Base-by-base conservation (phyloP, 1,140 invertebrate genomes). In the Drosophila oshimai region DNA sequence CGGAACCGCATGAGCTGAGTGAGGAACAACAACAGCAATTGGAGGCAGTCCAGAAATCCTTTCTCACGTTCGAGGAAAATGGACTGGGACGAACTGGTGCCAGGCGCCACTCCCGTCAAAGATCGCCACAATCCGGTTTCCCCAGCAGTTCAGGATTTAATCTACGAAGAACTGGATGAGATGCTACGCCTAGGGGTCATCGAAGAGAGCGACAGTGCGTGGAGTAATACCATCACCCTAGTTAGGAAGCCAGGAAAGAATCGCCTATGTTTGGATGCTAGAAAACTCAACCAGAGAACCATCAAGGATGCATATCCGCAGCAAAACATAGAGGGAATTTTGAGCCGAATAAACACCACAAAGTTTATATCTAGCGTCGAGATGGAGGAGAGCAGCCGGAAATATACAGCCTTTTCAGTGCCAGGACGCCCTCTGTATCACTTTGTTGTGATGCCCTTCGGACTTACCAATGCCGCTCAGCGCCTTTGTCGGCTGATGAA, bases 401-500 rank as follows among this genome's bases (percentile, higher is more conserved):
- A n/a, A 18, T 33, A 24, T 33, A 49, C 29, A 6, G 46, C 46
- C 7, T 41, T 53, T 28, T 20, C 34, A 10, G 42, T 34, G 3
- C 39, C 33, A 13, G 20, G n/a, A 18, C 37, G 22, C 5, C 22
- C 24, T 2, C 12, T 28, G 12, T 36, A 31, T 5, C 34, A 58
- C 4, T 57, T 24, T 2, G 49, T 41, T 1, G 26, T 33, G 2
- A 20, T 26, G 26, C 20, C 47, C 6, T 41, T 65, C 24, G 24
- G 49, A 17, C 0, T 44, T 13, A 18, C 51, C 6, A 42, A 54
- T 10, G 37, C 49, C 12, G 58, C 55, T 5, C n/a, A 74, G 22
- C 86, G 28, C 1, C 2, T 33, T 4, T 47, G 28, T 7, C 5
- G 29, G 10, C 10, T 33, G 15, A 47, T 33, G 29, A 17, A 53